phyloP scores from a whole-genome alignment of 2,113 vertebrate species.

The Cromileptes altivelis region DNA sequence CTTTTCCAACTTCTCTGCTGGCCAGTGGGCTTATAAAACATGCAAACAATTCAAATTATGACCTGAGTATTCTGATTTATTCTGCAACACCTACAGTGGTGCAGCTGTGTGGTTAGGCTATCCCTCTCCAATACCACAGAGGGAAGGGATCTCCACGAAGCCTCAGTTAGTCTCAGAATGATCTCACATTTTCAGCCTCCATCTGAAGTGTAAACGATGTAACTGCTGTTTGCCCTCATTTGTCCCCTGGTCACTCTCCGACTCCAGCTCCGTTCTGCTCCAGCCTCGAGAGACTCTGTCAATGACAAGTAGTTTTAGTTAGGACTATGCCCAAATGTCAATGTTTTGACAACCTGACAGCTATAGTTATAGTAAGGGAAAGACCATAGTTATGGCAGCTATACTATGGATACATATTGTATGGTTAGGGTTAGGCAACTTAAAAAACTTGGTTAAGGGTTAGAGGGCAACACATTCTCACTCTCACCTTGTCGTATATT shows the following conservation, averaged over 20 bases:
- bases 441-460: not conserved
- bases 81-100: conserved; percentile 19
- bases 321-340: not conserved
- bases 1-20: not conserved
- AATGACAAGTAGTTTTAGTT: not conserved
- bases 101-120: not conserved
- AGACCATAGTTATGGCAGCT: not conserved
- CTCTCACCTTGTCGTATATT: no score
- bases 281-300: not conserved
- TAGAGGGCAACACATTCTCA: no score
- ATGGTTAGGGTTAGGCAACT: not conserved
- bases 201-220: not conserved
- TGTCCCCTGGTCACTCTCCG: not conserved
- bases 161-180: not conserved
- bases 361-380: not conserved
- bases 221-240: conserved; percentile 2
- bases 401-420: not conserved
- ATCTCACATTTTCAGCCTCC: conserved; percentile 4
- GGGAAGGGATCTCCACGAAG: not conserved
- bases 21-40: conserved; percentile 15
- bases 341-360: not conserved
- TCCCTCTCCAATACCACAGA: not conserved
- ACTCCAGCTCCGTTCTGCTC: not conserved
- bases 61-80: conserved; percentile 42
- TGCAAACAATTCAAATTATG: conserved; percentile 54